Conservation (phyloP, 2,113 vertebrate species). For the Hyperopisus bebe region DNA sequence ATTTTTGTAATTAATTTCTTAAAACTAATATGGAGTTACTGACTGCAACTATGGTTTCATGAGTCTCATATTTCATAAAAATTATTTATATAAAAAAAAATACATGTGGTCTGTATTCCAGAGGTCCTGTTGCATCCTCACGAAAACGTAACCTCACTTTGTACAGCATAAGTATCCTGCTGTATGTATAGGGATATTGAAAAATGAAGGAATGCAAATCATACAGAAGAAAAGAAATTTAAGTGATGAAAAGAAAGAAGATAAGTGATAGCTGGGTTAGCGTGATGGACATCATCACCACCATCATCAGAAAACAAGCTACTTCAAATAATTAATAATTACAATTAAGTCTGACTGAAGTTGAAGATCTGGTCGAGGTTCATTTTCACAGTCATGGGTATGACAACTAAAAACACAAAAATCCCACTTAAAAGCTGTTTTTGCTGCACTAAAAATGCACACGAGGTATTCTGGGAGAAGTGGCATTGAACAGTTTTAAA, state of each 20-base stretch:
- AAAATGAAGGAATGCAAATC: neutral
- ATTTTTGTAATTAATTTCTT: neutral
- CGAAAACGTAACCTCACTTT: neutral
- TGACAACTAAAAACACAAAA: neutral
- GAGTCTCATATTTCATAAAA: neutral
- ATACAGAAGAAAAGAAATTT: neutral
- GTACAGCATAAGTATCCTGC: neutral
- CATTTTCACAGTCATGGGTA: neutral
- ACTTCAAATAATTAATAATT: neutral
- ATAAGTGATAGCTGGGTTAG: neutral
- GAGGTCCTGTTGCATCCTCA: neutral
- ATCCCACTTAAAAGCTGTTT: neutral
- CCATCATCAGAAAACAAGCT: neutral
- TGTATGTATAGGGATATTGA: neutral
- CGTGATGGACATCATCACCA: neutral
- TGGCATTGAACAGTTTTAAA: neutral
- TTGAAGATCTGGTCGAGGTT: neutral
- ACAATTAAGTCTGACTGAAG: neutral
- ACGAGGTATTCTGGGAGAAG: neutral
- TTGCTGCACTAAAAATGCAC: neutral
- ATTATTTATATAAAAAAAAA: neutral
- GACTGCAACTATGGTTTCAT: neutral
- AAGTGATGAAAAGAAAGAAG: neutral
- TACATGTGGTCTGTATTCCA: neutral
- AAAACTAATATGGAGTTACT: neutral